Conservation (phyloP, 2,797 vertebrate genomes). For the Poeciliopsis infans region DNA sequence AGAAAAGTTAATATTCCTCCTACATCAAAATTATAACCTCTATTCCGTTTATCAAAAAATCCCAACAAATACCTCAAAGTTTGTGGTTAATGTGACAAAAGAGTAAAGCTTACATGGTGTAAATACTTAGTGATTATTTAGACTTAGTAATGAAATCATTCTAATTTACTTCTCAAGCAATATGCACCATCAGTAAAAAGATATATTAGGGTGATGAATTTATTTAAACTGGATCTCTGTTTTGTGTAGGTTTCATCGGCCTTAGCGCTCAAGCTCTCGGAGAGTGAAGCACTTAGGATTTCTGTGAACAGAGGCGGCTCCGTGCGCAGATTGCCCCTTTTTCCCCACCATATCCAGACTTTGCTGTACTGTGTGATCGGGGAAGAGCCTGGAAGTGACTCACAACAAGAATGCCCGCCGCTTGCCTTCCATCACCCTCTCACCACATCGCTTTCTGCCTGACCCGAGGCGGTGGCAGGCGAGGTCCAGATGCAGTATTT, state of each 20-base stretch:
- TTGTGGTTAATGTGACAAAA: neutral
- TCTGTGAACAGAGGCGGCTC: slow-evolving; percentile 61
- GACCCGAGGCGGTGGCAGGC: slow-evolving; percentile 49
- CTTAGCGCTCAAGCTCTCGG: slow-evolving; percentile 77
- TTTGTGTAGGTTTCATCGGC: slow-evolving; percentile 92
- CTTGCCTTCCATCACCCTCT: slow-evolving; percentile 64
- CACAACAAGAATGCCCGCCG: slow-evolving; percentile 56
- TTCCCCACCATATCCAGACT: slow-evolving; percentile 72
- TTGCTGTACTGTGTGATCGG: slow-evolving; percentile 76
- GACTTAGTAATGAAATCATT: neutral
- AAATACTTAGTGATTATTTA: neutral
- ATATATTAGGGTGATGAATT: neutral
- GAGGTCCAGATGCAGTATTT: slow-evolving; percentile 80
- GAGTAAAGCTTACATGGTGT: neutral
- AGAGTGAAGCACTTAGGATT: slow-evolving; percentile 79
- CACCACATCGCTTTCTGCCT: slow-evolving; percentile 63
- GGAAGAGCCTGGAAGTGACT: slow-evolving; percentile 64
- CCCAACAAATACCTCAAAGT: neutral
- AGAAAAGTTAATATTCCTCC: neutral
- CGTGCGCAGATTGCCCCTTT: slow-evolving; percentile 54
- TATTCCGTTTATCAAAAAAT: neutral
- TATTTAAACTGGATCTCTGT: slow-evolving; percentile 25
- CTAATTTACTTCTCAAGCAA: neutral
- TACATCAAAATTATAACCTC: neutral
- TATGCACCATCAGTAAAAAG: neutral